Conservation (phyloP, 2,888 invertebrate species). For the Apamea sordens region DNA sequence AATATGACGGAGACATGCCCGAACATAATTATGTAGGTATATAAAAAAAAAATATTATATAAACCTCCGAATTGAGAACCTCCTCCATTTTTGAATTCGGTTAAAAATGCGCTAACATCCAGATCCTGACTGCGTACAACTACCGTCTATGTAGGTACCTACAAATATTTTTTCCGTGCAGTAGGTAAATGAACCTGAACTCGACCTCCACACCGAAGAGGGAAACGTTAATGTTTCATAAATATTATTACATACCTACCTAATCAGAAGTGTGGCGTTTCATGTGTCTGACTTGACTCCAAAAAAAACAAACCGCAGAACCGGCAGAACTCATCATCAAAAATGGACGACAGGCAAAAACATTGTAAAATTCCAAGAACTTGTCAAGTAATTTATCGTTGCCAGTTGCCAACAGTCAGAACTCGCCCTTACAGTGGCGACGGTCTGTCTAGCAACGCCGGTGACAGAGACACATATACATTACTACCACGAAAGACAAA, state of each 20-base stretch:
- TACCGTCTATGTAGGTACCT: background rate
- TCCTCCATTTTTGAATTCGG: no score
- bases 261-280: background rate
- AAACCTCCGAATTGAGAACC: no score
- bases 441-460: conserved; percentile 49
- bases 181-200: background rate
- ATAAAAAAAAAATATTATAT: no score
- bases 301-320: conserved; percentile 16
- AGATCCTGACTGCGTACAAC: background rate
- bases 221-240: background rate
- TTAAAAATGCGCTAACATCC: background rate
- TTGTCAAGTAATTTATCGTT: background rate
- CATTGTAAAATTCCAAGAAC: conserved; percentile 11
- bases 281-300: background rate
- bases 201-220: background rate
- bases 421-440: conserved; percentile 39
- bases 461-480: conserved; percentile 36
- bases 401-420: conserved; percentile 8
- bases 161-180: background rate
- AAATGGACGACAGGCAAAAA: conserved; percentile 19
- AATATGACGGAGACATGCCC: no score
- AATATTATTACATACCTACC: background rate
- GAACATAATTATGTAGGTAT: no score
- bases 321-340: conserved; percentile 4
- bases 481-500: conserved; percentile 14